Conservation (phyloP, 2,797 vertebrate genomes). For the Syngnathus acus region DNA sequence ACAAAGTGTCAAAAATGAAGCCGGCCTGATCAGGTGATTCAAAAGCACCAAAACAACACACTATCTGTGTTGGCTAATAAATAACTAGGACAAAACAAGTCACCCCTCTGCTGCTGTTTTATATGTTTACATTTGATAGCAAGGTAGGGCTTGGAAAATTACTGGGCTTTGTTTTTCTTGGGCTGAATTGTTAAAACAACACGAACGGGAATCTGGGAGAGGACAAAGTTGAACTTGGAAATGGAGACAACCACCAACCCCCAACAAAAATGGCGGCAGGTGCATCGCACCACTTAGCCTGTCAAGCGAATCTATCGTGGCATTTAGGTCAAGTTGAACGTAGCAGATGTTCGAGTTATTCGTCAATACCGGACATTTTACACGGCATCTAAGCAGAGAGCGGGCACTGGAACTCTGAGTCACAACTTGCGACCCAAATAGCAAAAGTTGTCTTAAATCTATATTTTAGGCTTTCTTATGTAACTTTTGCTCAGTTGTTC, state of each 20-base stretch:
- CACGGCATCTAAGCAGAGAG: background rate
- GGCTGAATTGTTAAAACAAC: background rate
- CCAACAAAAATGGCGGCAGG: background rate
- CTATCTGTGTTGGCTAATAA: background rate
- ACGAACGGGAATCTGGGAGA: background rate
- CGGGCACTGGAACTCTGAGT: background rate
- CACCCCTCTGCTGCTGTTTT: background rate
- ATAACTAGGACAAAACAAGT: background rate
- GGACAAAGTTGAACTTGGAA: background rate
- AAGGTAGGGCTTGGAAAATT: conserved; percentile 1
- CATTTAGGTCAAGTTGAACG: background rate
- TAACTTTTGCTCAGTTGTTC: conserved; percentile 25
- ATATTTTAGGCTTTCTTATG: conserved; percentile 7
- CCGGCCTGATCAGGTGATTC: background rate
- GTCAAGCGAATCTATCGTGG: background rate
- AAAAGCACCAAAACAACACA: background rate
- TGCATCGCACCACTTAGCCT: background rate
- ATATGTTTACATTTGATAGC: background rate
- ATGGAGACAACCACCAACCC: background rate
- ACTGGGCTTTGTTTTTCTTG: background rate
- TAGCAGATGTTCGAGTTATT: background rate
- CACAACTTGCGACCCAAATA: background rate
- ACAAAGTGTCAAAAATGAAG: conserved; percentile 6
- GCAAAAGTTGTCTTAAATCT: background rate
- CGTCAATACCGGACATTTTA: background rate